Base-by-base conservation (phyloP, 2,113 vertebrate species). In the Zeus faber region DNA sequence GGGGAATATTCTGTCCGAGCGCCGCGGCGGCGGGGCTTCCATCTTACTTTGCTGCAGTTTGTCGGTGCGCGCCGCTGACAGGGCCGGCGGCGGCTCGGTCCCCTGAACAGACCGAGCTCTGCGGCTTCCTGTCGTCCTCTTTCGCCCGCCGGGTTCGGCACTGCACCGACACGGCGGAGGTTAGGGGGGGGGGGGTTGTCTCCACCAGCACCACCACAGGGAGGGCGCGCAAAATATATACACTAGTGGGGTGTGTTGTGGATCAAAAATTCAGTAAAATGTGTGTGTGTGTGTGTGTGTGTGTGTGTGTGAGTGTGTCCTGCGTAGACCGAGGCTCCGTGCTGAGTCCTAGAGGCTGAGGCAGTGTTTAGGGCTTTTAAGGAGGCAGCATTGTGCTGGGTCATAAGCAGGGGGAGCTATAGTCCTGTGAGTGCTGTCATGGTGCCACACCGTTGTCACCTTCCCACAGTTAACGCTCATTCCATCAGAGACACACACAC, bases 1-100 rank as follows among this genome's bases (percentile, higher is more conserved):
- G 53, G 83, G 83, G 83, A 85, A 65, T 73, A 58, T 71, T 67
- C 54, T 61, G 67, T 70, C 72, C 63, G 43, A 66, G 51, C 31
- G 49, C 53, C 9, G 3, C 47, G 54, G 45, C 26, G n/a, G n/a
- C n/a, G n/a, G n/a, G 62, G 40, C 56, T 41, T 63, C 58, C 50
- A 24, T 62, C 41, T 61, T 44, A 46, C 62, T n/a, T 46, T 67
- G 46, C 61, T 71, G 58, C 69, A 58, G 25, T 65, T 60, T 72
- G 65, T 62, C 74, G 57, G 37, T 58, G 18, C 27, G 50, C 17
- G 44, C 49, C 31, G 52, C 23, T 11, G 27, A 50, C 23, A 13
- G 5, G 21, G 53, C 58, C 50, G 35, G 9, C 17, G 1, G 16
- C 48, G 62, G 31, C 46, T 50, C n/a, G 20, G 17, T 20, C 53